A percentile compares a stretch with the other conserved stretches of the same genome.
phyloP scores from a whole-genome alignment of 2,113 vertebrate genomes.

The Aegotheles bennettii region DNA sequence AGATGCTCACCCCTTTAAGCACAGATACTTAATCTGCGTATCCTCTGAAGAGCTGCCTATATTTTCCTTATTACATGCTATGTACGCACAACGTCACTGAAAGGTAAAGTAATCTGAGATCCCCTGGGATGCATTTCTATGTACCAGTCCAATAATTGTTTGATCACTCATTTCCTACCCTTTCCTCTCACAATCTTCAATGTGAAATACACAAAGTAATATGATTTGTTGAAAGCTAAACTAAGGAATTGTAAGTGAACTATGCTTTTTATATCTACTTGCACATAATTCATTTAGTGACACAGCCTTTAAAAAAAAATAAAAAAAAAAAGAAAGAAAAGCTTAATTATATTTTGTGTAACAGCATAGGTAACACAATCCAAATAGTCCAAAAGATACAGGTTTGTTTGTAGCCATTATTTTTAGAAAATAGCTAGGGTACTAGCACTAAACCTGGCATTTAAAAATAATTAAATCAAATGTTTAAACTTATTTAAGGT shows the following conservation, averaged over 20 bases:
- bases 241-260: background rate
- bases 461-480: conserved; percentile 40
- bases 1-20: rapidly evolving
- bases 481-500: conserved; percentile 21
- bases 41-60: background rate
- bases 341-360: background rate
- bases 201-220: background rate
- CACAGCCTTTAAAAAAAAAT: background rate
- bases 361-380: background rate
- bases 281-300: background rate
- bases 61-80: background rate
- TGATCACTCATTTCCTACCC: background rate
- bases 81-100: background rate
- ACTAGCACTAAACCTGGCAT: background rate
- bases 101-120: background rate
- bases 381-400: background rate
- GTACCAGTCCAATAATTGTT: background rate
- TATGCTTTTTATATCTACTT: background rate
- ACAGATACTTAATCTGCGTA: background rate
- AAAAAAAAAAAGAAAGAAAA: background rate
- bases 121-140: background rate
- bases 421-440: background rate
- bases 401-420: background rate
- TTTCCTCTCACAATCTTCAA: background rate
- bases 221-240: background rate